phyloP scores from a whole-genome alignment of 92 coral and sea anemone genomes.

The Ricordea florida region DNA sequence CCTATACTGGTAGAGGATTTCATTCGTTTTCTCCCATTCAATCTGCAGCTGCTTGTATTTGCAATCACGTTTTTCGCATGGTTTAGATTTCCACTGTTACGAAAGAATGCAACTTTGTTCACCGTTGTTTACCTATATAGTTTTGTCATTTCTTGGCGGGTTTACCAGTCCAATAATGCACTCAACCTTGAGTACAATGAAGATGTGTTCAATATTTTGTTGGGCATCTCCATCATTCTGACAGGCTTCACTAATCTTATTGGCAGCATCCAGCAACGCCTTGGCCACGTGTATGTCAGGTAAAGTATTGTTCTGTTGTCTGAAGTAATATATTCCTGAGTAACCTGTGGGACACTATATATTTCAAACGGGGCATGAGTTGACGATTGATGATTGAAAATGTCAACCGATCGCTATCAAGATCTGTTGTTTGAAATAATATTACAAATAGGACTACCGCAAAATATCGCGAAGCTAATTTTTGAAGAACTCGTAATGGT shows the following conservation, averaged over 20 bases:
- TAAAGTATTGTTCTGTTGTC: no score
- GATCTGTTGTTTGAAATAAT: no score
- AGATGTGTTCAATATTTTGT: conserved; percentile 12
- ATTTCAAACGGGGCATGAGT: no score
- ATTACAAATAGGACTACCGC: no score
- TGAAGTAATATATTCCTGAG: no score
- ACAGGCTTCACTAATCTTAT: conserved; percentile 43
- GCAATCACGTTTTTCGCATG: conserved; percentile 41
- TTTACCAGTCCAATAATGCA: conserved; percentile 24
- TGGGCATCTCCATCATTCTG: conserved; percentile 39
- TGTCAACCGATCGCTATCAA: no score
- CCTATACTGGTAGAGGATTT: conserved; percentile 77
- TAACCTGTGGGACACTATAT: no score
- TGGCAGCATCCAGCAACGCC: conserved; percentile 46
- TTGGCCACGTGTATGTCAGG: conserved; percentile 63
- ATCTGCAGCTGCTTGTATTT: conserved; percentile 19
- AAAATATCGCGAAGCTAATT: no score
- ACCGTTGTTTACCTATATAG: conserved; percentile 71
- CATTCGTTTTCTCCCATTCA: conserved; percentile 46
- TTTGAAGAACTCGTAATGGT: no score
- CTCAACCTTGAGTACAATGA: conserved; percentile 23
- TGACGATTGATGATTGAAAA: no score
- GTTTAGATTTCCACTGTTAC: conserved; percentile 71
- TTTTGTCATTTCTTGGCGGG: conserved; percentile 62
- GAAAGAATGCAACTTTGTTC: conserved; percentile 66